Percentiles rank a stretch among this genome's conserved stretches.
These are phyloP conservation scores for Hippocampus guttulatus DNA, from an alignment of 2,113 vertebrate genomes.

Conservation along the genomic window DNA sequence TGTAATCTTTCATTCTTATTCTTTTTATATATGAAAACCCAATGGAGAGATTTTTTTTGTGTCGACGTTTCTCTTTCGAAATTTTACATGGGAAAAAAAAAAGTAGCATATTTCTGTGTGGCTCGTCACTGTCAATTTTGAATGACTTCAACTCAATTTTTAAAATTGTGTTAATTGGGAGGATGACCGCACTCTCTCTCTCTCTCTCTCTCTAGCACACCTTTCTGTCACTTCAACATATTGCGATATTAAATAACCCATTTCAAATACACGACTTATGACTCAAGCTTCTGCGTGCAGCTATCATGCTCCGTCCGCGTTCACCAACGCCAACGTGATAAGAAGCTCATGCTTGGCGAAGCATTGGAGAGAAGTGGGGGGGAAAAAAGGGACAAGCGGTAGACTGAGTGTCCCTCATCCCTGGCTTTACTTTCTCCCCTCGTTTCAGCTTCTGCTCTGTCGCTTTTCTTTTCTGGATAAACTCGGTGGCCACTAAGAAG, in stretches of 20 bases:
- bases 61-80: no score
- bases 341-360: slow-evolving; percentile 19
- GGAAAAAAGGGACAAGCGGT: slow-evolving; percentile 34
- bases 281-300: slow-evolving; percentile 27
- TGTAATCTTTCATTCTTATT: no score
- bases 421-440: slow-evolving; percentile 31
- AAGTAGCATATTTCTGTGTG: no score
- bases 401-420: slow-evolving; percentile 42
- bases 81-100: no score
- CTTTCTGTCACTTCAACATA: background rate
- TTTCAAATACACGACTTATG: slow-evolving; percentile 40
- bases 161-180: no score
- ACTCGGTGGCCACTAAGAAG: slow-evolving; percentile 61
- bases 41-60: no score
- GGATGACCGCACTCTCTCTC: no score
- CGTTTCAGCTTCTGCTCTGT: slow-evolving; percentile 30
- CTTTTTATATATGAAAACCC: no score
- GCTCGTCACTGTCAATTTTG: no score
- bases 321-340: slow-evolving; percentile 5
- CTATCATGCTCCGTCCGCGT: slow-evolving; percentile 12
- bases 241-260: slow-evolving; percentile 6
- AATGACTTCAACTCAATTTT: no score
- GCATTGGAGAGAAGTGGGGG: slow-evolving; percentile 1
- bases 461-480: slow-evolving; percentile 55
- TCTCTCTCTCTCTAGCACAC: no score